Base-by-base conservation (phyloP, 2,888 invertebrate genomes). In the Caradrina clavipalpis region DNA sequence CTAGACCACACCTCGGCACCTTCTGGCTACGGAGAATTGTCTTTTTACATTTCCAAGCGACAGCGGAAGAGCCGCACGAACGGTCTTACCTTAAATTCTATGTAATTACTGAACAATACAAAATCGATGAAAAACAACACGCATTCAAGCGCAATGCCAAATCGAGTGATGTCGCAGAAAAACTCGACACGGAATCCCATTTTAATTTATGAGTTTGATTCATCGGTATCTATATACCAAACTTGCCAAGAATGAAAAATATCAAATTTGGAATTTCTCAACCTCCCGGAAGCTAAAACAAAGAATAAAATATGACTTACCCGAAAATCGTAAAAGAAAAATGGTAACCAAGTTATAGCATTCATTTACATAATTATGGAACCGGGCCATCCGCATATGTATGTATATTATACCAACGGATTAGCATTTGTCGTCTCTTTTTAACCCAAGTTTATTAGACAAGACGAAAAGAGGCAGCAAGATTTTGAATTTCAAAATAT, bases 311-410 rank as follows among this genome's bases (percentile, higher is more conserved):
- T 35, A 19, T 42, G 39, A 26, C 22, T 26, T 53, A 19, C 26
- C 19, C 4, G 6, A 55, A 62, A 42, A 45, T 19, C 42, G 19
- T 22, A 22, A 35, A 55, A 60, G 49, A 60, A 51, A 31, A 60
- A 49, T 35, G 50, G 45, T 19, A 17, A 39, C 55, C 26, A 57
- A 71, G 57, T 61, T 65, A 71, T 60, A 51, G 65, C 21, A 21
- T 59, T 60, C 55, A 73, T 60, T 64, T 73, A 39, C 73, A 60
- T 69, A 47, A 73, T 49, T 68, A 56, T 64, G 50, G 45, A 54
- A 45, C 50, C n/a, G 50, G 17, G 47, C 11, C 35, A 49, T 35
- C 22, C 49, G 39, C 19, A 55, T 53, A 21, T 13, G 15, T 49
- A 45, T 45, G 45, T 45, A 45, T 45, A 50, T 50, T 45, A 55